These are phyloP conservation scores for Centropus unirufus DNA, from an alignment of 2,113 vertebrate species.

Conservation along the genomic window DNA sequence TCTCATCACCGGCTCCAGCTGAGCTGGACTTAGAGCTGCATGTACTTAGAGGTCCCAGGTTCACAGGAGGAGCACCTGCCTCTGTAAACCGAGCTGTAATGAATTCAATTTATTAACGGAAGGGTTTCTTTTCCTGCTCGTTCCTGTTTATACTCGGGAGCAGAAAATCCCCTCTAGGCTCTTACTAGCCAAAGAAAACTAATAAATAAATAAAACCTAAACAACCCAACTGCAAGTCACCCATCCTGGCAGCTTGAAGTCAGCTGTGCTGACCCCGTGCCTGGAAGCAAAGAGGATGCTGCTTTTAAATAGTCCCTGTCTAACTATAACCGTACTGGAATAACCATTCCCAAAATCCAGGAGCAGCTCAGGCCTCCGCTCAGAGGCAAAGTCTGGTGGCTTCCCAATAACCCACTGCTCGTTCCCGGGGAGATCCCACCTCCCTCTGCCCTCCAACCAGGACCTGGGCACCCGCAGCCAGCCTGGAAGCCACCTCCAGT, in stretches of 20 bases:
- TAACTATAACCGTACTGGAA: conserved; percentile 50
- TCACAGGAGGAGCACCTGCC: background rate
- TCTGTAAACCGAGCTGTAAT: background rate
- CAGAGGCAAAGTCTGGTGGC: background rate
- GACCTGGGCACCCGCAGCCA: background rate
- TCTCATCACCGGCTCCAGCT: background rate
- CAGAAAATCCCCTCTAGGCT: background rate
- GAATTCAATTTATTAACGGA: background rate
- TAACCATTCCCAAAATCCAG: conserved; percentile 55
- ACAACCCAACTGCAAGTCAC: background rate
- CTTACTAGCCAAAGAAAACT: background rate
- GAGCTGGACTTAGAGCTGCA: background rate
- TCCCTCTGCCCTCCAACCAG: background rate
- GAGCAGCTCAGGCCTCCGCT: background rate
- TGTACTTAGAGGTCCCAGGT: background rate
- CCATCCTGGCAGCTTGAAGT: background rate
- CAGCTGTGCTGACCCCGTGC: background rate
- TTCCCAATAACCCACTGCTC: background rate
- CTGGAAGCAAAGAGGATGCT: background rate
- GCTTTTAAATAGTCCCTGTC: conserved; percentile 41
- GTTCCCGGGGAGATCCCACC: background rate
- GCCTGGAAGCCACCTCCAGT: background rate
- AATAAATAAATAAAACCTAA: background rate
- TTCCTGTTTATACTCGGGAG: background rate
- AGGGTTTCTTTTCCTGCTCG: background rate